Percentiles rank a stretch among this genome's conserved stretches.
Evolutionary conservation across 2,888 invertebrate genomes (phyloP).

Genomic region (Siphlonurus alternatus): DNA sequence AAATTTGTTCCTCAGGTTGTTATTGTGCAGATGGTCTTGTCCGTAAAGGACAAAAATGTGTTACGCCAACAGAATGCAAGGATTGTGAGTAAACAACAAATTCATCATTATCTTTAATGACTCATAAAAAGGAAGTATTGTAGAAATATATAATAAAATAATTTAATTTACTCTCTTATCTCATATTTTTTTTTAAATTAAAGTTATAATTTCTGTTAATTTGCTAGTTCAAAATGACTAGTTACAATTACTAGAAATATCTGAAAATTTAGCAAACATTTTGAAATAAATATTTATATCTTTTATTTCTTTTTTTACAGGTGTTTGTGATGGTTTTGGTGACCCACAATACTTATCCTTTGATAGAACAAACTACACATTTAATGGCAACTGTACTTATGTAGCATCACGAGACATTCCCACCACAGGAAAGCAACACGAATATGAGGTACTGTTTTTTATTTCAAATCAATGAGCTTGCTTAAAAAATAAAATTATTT

Average conservation of each 20-base stretch:
- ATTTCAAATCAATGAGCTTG: too few species aligned
- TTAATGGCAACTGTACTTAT: slow-evolving; percentile 73
- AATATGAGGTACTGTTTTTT: slow-evolving; percentile 31
- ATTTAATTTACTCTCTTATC: too few species aligned
- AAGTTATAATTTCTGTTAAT: background rate
- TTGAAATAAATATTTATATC: too few species aligned
- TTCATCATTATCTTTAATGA: too few species aligned
- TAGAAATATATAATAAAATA: too few species aligned
- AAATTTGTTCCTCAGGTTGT: slow-evolving; percentile 65
- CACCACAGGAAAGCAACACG: slow-evolving; percentile 24
- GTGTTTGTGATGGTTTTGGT: slow-evolving; percentile 55
- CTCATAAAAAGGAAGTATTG: background rate
- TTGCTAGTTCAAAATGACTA: background rate
- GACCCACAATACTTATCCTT: slow-evolving; percentile 69
- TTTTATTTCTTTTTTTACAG: slow-evolving; percentile 20
- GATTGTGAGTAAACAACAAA: slow-evolving; percentile 42
- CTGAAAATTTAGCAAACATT: too few species aligned
- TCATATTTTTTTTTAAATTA: background rate
- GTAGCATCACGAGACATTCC: slow-evolving; percentile 48
- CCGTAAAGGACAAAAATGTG: slow-evolving; percentile 47
- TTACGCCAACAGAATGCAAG: slow-evolving; percentile 50
- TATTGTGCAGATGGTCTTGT: slow-evolving; percentile 64
- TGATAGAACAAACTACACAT: slow-evolving; percentile 60
- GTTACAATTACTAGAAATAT: background rate
- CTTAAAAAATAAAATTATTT: too few species aligned